Conservation (phyloP, 2,797 vertebrate genomes). For the Acanthornis magna region DNA sequence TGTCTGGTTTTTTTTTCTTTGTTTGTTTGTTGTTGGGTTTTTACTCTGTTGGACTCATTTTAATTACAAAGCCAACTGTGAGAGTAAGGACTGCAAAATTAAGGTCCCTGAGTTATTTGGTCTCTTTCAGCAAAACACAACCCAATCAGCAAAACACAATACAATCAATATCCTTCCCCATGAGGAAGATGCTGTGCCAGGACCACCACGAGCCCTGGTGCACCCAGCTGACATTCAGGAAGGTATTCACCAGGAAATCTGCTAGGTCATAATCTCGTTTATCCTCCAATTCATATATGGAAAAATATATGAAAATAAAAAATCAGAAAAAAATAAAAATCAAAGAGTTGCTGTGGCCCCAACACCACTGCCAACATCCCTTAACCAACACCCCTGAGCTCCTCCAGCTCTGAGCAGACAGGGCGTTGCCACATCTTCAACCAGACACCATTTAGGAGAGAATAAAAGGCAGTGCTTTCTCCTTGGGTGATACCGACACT, state of each 20-base stretch:
- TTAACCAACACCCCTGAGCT: too few relatives aligned
- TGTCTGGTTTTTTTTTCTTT: neutral
- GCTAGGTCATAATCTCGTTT: neutral
- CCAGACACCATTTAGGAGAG: neutral
- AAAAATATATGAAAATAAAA: too few relatives aligned
- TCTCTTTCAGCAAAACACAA: neutral
- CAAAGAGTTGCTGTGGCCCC: neutral
- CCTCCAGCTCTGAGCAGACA: neutral
- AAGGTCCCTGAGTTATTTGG: neutral
- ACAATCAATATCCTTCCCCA: neutral
- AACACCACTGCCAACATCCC: rapidly evolving
- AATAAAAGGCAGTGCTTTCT: slow-evolving; percentile 14
- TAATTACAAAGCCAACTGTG: neutral
- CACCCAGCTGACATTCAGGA: neutral
- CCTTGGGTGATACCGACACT: slow-evolving; percentile 30
- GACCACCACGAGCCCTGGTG: neutral
- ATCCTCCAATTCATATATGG: neutral
- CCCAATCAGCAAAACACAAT: neutral
- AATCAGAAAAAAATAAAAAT: neutral
- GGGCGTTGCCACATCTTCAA: neutral
- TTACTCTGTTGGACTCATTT: neutral
- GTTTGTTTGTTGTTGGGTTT: neutral
- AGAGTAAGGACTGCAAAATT: neutral
- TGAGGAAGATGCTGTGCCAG: neutral
- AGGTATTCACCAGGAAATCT: neutral